Evolutionary conservation across 35 echinoderm and acorn worm species (phyloP), one percentile per base, ranked within the genome.

Genomic region (Apostichopus californicus): DNA sequence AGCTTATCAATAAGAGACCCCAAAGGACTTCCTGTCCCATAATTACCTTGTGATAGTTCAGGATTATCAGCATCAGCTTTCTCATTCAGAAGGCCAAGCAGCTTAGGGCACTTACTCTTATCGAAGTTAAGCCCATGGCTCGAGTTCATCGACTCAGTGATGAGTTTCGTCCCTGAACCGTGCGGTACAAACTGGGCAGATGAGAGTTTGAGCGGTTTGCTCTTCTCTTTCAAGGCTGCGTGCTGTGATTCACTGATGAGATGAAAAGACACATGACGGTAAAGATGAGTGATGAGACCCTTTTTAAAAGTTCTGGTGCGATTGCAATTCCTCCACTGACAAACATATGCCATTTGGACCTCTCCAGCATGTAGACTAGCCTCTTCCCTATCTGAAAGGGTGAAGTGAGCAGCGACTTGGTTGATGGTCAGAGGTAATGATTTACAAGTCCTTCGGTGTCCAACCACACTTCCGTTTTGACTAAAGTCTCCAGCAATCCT

Each of bases 341-440:
- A 94, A 6, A 81, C 86, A 66, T 91, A 94, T 75, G 79, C 54
- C 81, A 91, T 90, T 78, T 94, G 93, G 53, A 94, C 93, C 73
- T 94, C 93, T 70, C 93, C 93, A 17, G 77, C 88, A 87, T 94
- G 93, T 54, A 94, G 60, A 56, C 65, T 83, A 14, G 93, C 93
- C 80, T 94, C 93, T 59, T 94, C 88, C 80, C 46, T 71, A 53
- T 94, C 93, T 25, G 93, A 83, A 85, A 94, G 73, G 18, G 88
- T 94, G 55, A 94, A 94, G 71, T 94, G 93, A 73, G 93, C 89
- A 70, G 80, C 77, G 73, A 94, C 93, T 64, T 94, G 93, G 34
- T 80, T 94, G 8, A 91, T 84, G 11, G 93, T 94, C 10, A 94
- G 79, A 52, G 88, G 78, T 18, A 94, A 54, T 23, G 93, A 83